phyloP scores from a whole-genome alignment of 2,888 invertebrate genomes.

The Allacma fusca region DNA sequence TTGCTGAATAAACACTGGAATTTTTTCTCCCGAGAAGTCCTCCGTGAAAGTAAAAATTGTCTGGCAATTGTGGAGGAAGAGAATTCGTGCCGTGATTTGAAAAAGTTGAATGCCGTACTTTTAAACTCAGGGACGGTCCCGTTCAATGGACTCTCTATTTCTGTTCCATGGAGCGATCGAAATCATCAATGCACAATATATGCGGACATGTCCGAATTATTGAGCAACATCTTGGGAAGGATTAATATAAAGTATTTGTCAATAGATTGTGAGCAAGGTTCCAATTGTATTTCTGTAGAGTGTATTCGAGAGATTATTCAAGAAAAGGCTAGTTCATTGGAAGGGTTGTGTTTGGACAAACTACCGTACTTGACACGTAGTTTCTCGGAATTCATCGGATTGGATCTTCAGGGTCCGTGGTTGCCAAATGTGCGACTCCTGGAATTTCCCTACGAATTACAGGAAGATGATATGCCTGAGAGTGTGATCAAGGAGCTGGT shows the following conservation, averaged over 20 bases:
- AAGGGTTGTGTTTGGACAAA: background rate
- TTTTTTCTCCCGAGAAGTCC: background rate
- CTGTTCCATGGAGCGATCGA: slow-evolving; percentile 6
- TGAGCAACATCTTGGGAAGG: background rate
- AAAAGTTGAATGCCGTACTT: background rate
- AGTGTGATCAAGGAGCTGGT: slow-evolving; percentile 15
- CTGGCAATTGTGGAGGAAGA: slow-evolving; percentile 9
- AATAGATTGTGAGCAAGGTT: background rate
- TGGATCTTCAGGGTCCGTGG: background rate
- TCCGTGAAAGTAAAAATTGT: background rate
- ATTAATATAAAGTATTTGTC: slow-evolving; percentile 1
- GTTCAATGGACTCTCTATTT: background rate
- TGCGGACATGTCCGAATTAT: background rate
- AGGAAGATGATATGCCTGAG: background rate
- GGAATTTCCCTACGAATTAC: slow-evolving; percentile 9
- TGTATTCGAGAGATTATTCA: background rate
- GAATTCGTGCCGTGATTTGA: background rate
- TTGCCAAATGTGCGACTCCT: background rate
- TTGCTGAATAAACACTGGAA: background rate
- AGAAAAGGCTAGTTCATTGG: background rate
- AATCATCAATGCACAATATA: background rate
- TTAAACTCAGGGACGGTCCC: background rate
- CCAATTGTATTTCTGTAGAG: background rate
- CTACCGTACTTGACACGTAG: background rate
- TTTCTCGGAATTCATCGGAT: background rate